A percentile compares a stretch with the other conserved stretches of the same genome.
phyloP scores from a whole-genome alignment of 1,140 invertebrate species.

The Cheumatopsyche charites region DNA sequence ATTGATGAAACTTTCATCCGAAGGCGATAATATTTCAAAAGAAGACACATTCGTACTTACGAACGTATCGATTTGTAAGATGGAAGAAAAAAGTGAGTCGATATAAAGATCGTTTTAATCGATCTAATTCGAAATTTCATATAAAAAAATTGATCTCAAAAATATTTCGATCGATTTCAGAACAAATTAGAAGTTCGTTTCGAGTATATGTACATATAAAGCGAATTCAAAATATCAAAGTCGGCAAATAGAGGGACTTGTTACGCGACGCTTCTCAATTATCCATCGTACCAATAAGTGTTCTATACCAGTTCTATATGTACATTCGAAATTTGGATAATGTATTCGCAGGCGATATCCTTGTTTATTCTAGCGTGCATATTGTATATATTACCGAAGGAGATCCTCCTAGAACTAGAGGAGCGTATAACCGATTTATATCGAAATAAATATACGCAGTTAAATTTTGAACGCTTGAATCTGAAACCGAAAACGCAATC shows the following conservation, averaged over 20 bases:
- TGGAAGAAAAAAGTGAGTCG: too few relatives aligned
- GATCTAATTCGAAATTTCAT: too few relatives aligned
- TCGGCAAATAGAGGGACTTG: slow-evolving; percentile 12
- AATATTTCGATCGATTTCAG: too few relatives aligned
- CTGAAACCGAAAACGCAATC: slow-evolving; percentile 22
- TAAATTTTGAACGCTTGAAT: slow-evolving; percentile 19
- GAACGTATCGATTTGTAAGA: too few relatives aligned
- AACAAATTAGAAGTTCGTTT: too few relatives aligned
- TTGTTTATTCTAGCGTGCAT: slow-evolving; percentile 10
- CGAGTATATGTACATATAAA: background rate
- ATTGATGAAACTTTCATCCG: too few relatives aligned
- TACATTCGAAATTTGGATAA: slow-evolving; percentile 12
- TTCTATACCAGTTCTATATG: background rate
- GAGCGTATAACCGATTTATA: background rate
- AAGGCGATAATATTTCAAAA: too few relatives aligned
- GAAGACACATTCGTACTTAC: too few relatives aligned
- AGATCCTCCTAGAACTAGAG: too few relatives aligned
- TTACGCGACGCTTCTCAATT: slow-evolving; percentile 25
- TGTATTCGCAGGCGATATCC: slow-evolving; percentile 11
- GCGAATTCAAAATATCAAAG: background rate
- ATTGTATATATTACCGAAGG: background rate
- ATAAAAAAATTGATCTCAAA: too few relatives aligned
- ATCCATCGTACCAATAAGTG: slow-evolving; percentile 15
- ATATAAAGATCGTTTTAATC: too few relatives aligned
- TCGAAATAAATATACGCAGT: slow-evolving; percentile 22